A percentile compares a stretch with the other conserved stretches of the same genome.
phyloP scores from a whole-genome alignment of 2,113 vertebrate genomes.

The Macquaria australasica region DNA sequence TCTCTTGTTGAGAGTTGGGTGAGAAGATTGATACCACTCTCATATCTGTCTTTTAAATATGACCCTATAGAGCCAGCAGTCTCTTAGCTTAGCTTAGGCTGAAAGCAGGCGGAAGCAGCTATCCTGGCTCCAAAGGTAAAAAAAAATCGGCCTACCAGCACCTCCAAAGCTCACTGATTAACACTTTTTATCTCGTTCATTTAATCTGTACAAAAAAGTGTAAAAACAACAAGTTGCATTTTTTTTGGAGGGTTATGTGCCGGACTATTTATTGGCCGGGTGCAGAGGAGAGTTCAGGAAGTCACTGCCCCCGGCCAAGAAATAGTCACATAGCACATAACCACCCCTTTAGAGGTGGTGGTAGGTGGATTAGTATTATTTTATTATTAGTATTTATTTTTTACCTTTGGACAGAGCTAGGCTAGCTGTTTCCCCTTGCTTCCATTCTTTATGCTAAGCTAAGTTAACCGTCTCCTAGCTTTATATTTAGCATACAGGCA shows the following conservation, averaged over 20 bases:
- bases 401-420: not conserved
- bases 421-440: not conserved
- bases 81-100: constrained; percentile 15
- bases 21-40: not conserved
- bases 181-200: not conserved
- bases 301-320: not conserved
- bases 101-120: not conserved
- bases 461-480: not conserved
- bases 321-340: not conserved
- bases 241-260: not conserved
- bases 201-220: not conserved
- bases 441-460: not conserved
- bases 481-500: not conserved
- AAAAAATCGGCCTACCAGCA: not conserved
- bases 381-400: not conserved
- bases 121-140: not conserved
- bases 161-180: not conserved
- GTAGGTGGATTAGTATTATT: too few species aligned
- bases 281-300: not conserved
- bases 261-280: not conserved
- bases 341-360: not conserved
- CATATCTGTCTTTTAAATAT: not conserved
- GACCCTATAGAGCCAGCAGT: not conserved
- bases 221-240: not conserved
- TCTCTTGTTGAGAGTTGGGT: not conserved